Evolutionary conservation across 92 coral and sea anemone genomes (phyloP).

Genomic region (Palythoa caribaeorum): DNA sequence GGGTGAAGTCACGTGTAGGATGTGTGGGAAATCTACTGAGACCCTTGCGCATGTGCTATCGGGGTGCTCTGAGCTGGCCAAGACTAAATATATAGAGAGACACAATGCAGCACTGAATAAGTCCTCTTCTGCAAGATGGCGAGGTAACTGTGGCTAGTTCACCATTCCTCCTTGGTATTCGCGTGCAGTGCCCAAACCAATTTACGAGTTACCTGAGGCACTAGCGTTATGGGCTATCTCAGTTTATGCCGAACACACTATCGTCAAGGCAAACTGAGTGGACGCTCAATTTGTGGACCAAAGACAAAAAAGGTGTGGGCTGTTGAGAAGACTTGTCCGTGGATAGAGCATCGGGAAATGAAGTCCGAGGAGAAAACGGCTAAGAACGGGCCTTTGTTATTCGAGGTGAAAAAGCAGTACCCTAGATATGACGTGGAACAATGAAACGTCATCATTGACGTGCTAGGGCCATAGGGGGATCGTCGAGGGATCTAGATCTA

Average conservation of each 20-base stretch:
- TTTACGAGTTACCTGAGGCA: neutral
- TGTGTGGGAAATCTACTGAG: too few species aligned
- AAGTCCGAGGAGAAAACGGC: too few species aligned
- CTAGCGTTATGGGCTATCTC: neutral
- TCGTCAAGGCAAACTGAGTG: too few species aligned
- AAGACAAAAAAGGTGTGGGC: conserved; percentile 2
- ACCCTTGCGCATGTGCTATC: too few species aligned
- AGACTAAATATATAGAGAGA: neutral
- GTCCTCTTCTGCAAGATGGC: neutral
- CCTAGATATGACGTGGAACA: neutral
- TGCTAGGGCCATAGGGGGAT: neutral
- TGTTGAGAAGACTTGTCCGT: neutral
- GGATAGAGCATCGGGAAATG: conserved; percentile 9
- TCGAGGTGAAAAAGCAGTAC: neutral
- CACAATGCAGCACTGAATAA: neutral
- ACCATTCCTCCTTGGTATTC: too few species aligned
- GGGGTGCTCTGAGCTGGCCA: too few species aligned
- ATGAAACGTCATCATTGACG: neutral
- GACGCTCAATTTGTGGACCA: neutral
- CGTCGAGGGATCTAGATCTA: neutral
- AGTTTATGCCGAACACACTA: conserved; percentile 11
- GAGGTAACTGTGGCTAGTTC: neutral
- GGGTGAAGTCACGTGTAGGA: too few species aligned
- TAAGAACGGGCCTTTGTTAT: neutral
- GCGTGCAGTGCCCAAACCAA: neutral